Percentiles rank a stretch among this genome's conserved stretches.
Conservation (phyloP, 2,888 invertebrate genomes). For the Oxytorus armatus region DNA sequence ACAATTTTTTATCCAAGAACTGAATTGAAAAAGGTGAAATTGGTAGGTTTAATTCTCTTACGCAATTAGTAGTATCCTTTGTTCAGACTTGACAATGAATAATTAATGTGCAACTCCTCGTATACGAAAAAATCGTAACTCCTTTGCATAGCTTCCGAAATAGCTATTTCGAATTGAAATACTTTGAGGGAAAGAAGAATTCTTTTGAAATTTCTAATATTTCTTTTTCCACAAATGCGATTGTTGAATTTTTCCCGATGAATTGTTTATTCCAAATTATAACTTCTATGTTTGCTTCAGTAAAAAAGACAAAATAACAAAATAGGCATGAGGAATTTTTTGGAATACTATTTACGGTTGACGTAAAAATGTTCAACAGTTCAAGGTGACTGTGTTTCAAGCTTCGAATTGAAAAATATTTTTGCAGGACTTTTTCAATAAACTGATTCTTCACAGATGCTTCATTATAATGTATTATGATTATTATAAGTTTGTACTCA, state of each 20-base stretch:
- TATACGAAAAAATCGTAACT: too few relatives aligned
- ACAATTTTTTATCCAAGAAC: constrained; percentile 57
- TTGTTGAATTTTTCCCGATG: too few relatives aligned
- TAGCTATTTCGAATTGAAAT: too few relatives aligned
- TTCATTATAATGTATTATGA: background rate
- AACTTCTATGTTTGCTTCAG: constrained; percentile 9
- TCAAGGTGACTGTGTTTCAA: constrained; percentile 4
- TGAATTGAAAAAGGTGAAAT: constrained; percentile 58
- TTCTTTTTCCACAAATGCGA: too few relatives aligned
- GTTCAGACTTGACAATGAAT: too few relatives aligned
- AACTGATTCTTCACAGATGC: background rate
- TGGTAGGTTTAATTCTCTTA: constrained; percentile 50
- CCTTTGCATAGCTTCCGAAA: too few relatives aligned
- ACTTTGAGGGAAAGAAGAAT: too few relatives aligned
- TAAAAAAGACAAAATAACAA: constrained; percentile 17
- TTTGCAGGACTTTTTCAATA: constrained; percentile 7
- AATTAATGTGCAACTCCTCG: too few relatives aligned
- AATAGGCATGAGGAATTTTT: constrained; percentile 2
- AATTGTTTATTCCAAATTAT: constrained; percentile 2
- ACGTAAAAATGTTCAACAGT: constrained; percentile 4
- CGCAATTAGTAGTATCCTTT: constrained; percentile 21
- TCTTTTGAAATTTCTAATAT: too few relatives aligned
- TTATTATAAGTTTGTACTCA: constrained; percentile 14
- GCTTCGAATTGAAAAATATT: constrained; percentile 15
- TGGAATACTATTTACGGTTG: background rate